These are phyloP conservation scores for Diachasma alloeum DNA, from an alignment of 1,140 invertebrate genomes.

Conservation along the genomic window DNA sequence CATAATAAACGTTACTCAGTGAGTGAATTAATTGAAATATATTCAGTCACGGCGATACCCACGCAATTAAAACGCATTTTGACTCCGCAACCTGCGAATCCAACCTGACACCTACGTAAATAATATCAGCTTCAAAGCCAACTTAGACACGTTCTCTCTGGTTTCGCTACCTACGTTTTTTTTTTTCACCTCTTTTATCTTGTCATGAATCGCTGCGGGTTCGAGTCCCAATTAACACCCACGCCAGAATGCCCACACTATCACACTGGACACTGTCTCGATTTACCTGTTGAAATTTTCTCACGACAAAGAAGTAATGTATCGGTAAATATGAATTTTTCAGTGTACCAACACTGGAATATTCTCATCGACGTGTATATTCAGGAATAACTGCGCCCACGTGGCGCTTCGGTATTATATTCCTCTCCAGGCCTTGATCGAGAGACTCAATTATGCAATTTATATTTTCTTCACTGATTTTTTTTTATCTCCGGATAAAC, in stretches of 20 bases:
- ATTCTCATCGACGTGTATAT: not conserved
- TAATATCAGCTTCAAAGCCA: constrained; percentile 7
- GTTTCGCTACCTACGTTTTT: constrained; percentile 23
- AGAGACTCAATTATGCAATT: constrained; percentile 11
- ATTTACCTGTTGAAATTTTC: constrained; percentile 31
- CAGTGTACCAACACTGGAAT: not conserved
- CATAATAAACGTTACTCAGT: not conserved
- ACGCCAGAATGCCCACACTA: constrained; percentile 29
- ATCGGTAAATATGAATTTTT: not conserved
- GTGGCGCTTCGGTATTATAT: constrained; percentile 1
- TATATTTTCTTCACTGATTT: not conserved
- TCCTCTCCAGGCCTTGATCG: not conserved
- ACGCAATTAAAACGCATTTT: constrained; percentile 7
- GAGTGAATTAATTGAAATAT: constrained; percentile 1
- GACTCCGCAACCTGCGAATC: constrained; percentile 1
- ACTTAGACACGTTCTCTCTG: not conserved
- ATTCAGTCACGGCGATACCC: not conserved
- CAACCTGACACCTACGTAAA: constrained; percentile 2
- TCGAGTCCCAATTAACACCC: constrained; percentile 43
- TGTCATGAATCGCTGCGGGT: constrained; percentile 4
- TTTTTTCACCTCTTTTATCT: not conserved
- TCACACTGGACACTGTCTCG: not conserved
- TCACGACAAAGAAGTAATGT: constrained; percentile 19
- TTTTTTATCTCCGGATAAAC: not conserved
- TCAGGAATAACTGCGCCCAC: not conserved